Base-by-base conservation (phyloP, 2,113 vertebrate species). In the Oxyruncus cristatus region DNA sequence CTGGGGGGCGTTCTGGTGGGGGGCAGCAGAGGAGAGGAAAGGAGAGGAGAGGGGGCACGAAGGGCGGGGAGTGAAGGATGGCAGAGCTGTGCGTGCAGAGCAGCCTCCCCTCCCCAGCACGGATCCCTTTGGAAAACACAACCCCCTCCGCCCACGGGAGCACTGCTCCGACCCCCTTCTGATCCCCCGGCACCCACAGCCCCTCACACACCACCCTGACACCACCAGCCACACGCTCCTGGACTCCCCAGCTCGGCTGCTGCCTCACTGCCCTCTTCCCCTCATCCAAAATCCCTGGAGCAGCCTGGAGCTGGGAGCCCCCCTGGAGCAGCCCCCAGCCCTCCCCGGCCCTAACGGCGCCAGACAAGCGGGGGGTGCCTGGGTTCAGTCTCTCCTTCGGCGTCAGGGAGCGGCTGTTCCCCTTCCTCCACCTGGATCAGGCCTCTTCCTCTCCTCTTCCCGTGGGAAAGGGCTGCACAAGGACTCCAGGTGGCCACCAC, bases 1-100 rank as follows among this genome's bases (percentile, higher is more conserved):
- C 18, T 4, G 4, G 0, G 14, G 55, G 17, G 2, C 5, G 2
- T 0, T 4, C 3, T 12, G 3, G 1, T n/a, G 2, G 37, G n/a
- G 20, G 17, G 42, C 44, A 37, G 52, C 18, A 59, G 19, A 61
- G n/a, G 46, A 35, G 16, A 49, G 14, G 14, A 47, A 23, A 58
- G 33, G 4, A 8, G 5, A 32, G 8, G 27, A n/a, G n/a, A n/a
- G n/a, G n/a, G 62, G 66, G 37, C 44, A 65, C 55, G 4, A 9
- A 19, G 85, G 92, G 81, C 22, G 56, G 70, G 24, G 11, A 70
- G 80, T 3, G 0, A 73, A 4, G 66, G 85, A 42, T 3, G 8
- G 89, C 41, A 37, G 39, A 81, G 44, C 42, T 37, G 49, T 9
- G 62, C 0, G 20, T n/a, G 73, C 65, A 88, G 81, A 87, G 79